Base-by-base conservation (phyloP, 2,888 invertebrate species). In the Dichetophora obliterata region DNA sequence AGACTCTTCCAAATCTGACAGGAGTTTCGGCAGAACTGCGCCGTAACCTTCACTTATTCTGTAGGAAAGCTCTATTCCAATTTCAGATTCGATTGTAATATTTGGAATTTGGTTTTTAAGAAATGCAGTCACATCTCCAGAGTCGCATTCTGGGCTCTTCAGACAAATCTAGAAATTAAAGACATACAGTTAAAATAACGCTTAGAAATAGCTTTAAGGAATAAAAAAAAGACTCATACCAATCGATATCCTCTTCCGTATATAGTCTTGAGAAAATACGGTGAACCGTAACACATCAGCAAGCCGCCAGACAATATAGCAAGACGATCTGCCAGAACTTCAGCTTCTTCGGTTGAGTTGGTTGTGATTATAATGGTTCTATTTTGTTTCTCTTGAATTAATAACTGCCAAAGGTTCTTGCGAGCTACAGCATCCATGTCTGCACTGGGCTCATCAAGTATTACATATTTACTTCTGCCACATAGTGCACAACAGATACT, bases 311-410 rank as follows among this genome's bases (percentile, higher is more conserved):
- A 92, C 94, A 96, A 94, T 78, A 96, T 95, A 22, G 95, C 96
- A 77, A 96, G 94, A 50, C 95, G 91, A 88, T 96, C 96, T 0
- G 95, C 96, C 2, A 96, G 90, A 72, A 93, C 90, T 86, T 96
- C 96, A 0, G 96, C 96, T 88, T 96, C 95, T 83, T 95, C 95
- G 94, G 96, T 95, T 85, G 95, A 95, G 87, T 96, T 95, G 0
- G 95, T 94, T 0, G 95, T 94, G 75, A 96, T 89, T 61, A 96
- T 91, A 87, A 96, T 93, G 0, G 95, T 94, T 14, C 95, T 91
- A 63, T 92, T 93, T 82, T 90, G 90, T 84, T 95, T 93, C 82
- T 94, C 92, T 82, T 90, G 90, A 86, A 94, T 93, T 77, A 96
- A 89, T 22, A 96, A 90, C 80, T 95, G 93, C 95, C 96, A 96